Evolutionary conservation across 2,797 vertebrate genomes (phyloP), one percentile per base, ranked within the genome.

Genomic region (Pseudomugil gertrudae): DNA sequence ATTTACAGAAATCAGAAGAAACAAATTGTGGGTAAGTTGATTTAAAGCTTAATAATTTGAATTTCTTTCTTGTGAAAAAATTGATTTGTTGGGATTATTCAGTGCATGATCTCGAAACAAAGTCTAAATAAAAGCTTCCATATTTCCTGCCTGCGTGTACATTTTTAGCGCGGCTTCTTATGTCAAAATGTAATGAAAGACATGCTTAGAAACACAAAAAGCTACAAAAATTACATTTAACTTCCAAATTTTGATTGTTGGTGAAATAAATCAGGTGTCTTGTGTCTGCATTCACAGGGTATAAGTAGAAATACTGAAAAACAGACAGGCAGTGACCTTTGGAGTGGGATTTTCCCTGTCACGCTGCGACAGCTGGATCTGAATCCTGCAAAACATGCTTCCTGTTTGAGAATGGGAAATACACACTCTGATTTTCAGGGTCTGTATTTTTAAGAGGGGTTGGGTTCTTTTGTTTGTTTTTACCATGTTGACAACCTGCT

Each of bases 321-420:
- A 52, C 8, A 27, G 43, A 66, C 69, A 69, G 63, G 50, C 74
- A 57, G 63, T 78, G 84, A 77, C 77, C 76, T 83, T 78, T 83
- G 60, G 59, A 76, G 57, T 57, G 84, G 85, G 79, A 78, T 81
- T 89, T 87, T 85, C 89, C 90, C 84, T 71, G 79, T 81, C 63
- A 77, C 38, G 76, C 35, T 74, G 43, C 63, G 45, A 89, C 88
- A 90, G 89, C 88, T 90, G 89, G 83, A 78, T 78, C 59, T 38
- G 75, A 84, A 73, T 78, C 75, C 76, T 48, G 51, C 70, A 75
- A 82, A 89, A 87, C 66, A 79, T n/a, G 65, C 78, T 92, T 93
- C 92, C 92, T 92, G 92, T 92, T 89, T 87, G 72, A 88, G 59
- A 83, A 78, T 80, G 53, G 79, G 74, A 70, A 84, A 76, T 62